A percentile compares a stretch with the other conserved stretches of the same genome.
Conservation (phyloP, 2,113 vertebrate genomes). For the Fregetta grallaria region DNA sequence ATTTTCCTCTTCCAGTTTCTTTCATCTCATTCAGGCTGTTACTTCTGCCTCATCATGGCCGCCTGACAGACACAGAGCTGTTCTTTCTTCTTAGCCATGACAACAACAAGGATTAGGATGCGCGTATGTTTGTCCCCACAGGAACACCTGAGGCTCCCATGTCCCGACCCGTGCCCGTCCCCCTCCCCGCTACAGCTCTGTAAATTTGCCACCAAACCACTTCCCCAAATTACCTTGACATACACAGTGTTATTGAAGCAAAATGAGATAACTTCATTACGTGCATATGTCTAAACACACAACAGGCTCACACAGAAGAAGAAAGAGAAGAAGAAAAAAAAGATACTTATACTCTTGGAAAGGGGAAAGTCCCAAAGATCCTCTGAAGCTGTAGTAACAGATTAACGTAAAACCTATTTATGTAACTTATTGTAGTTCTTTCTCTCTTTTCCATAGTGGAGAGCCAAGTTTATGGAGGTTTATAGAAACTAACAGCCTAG, state of each 20-base stretch:
- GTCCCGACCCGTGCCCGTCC: no score
- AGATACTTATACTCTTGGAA: background rate
- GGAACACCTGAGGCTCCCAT: background rate
- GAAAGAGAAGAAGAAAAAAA: background rate
- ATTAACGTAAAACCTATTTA: background rate
- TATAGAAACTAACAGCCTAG: background rate
- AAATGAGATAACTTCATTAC: background rate
- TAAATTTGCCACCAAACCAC: background rate
- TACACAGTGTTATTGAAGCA: background rate
- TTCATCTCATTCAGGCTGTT: background rate
- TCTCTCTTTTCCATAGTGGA: background rate
- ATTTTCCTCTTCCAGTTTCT: background rate
- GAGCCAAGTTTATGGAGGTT: background rate
- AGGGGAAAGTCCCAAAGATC: background rate
- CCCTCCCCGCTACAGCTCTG: rapidly evolving
- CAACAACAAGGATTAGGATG: background rate
- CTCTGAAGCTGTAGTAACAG: background rate
- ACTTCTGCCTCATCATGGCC: background rate
- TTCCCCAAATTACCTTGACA: background rate
- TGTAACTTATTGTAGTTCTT: background rate
- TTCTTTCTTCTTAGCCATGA: background rate
- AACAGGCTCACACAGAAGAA: background rate
- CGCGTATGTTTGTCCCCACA: background rate
- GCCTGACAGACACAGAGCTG: background rate
- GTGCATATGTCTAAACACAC: background rate